phyloP scores from a whole-genome alignment of 2,797 vertebrate species.

The Tiaroga cobitis region DNA sequence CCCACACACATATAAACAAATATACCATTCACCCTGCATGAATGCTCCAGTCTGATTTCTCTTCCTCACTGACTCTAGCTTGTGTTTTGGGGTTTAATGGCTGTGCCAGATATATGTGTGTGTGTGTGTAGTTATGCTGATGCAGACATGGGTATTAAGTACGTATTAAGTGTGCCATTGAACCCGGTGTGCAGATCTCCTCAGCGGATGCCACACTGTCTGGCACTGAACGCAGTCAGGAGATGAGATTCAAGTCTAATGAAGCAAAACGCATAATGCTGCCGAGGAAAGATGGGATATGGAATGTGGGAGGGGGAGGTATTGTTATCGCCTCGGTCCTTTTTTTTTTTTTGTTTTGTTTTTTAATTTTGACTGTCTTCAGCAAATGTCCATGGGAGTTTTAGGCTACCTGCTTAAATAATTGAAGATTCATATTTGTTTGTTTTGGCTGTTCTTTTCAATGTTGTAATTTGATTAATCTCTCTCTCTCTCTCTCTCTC shows the following conservation, averaged over 20 bases:
- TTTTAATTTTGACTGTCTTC: not conserved
- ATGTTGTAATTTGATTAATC: not conserved
- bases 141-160: conserved; percentile 20
- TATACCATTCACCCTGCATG: conserved; percentile 12
- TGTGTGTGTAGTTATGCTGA: not conserved
- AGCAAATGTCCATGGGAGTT: not conserved
- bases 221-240: conserved; percentile 21
- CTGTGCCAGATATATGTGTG: not conserved
- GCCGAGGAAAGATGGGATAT: not conserved
- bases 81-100: conserved; percentile 22
- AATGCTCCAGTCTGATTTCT: conserved; percentile 17
- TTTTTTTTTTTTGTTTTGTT: not conserved
- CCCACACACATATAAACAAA: conserved; percentile 28
- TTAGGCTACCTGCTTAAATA: conserved; percentile 14
- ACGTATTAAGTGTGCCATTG: conserved; percentile 30
- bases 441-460: not conserved
- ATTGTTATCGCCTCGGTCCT: conserved; percentile 11
- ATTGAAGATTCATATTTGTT: conserved; percentile 65
- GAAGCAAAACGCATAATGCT: conserved; percentile 36
- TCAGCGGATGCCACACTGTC: conserved; percentile 14
- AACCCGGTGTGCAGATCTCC: conserved; percentile 14
- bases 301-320: not conserved
- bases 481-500: too few relatives aligned
- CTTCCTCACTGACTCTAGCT: not conserved
- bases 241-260: conserved; percentile 60